A percentile compares a stretch with the other conserved stretches of the same genome.
Conservation (phyloP, 2,797 vertebrate genomes). For the Diplodus puntazzo region DNA sequence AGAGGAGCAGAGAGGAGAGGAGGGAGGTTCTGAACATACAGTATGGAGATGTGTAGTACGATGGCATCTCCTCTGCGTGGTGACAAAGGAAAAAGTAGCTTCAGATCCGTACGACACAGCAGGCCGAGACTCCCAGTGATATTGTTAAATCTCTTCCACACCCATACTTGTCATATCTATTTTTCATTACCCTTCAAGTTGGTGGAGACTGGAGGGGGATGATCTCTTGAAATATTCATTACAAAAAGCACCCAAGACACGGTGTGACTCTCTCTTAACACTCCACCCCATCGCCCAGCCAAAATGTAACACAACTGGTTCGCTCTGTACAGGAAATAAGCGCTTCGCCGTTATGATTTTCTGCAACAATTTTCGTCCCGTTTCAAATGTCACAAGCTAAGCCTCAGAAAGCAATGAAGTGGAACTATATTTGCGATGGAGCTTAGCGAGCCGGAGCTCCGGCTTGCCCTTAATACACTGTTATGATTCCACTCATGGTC, state of each 20-base stretch:
- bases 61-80: constrained; percentile 19
- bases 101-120: constrained; percentile 3
- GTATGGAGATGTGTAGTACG: constrained; percentile 7
- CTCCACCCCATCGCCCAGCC: constrained; percentile 38
- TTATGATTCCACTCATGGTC: constrained; percentile 36
- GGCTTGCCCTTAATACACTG: constrained; percentile 31
- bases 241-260: constrained; percentile 67
- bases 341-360: neutral
- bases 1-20: neutral
- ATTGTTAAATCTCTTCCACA: constrained; percentile 65
- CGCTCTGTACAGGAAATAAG: neutral
- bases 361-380: neutral
- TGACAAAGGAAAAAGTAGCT: constrained; percentile 28
- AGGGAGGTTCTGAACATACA: neutral
- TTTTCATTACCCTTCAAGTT: constrained; percentile 74
- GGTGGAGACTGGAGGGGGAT: constrained; percentile 58
- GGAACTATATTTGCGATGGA: constrained; percentile 23
- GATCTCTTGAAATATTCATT: constrained; percentile 82
- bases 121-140: constrained; percentile 36
- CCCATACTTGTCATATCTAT: constrained; percentile 66
- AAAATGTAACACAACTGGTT: constrained; percentile 25
- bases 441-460: constrained; percentile 15
- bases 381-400: constrained; percentile 37
- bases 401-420: constrained; percentile 18
- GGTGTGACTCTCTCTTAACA: constrained; percentile 59